Base-by-base conservation (phyloP, 2,888 invertebrate genomes). In the Halocaridina rubra region DNA sequence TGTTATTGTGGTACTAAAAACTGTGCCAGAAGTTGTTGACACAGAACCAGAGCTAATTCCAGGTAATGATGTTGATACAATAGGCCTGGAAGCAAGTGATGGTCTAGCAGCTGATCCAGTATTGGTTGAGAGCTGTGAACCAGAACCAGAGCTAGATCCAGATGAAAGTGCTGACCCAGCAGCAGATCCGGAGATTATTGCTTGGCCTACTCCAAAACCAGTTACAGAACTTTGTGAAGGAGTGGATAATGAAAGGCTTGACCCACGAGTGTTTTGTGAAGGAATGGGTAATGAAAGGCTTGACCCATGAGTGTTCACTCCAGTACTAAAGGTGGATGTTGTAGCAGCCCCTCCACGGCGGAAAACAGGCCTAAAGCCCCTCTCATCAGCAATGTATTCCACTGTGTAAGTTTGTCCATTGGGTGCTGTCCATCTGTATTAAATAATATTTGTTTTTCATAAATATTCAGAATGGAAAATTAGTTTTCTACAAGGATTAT, bases 361-460 rank as follows among this genome's bases (percentile, higher is more conserved):
- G 39, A 82, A 77, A 10, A 76, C 57, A 22, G 82, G 82, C 19
- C 82, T 22, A 39, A 76, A 82, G 13, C 82, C 82, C 71, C 29
- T 71, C 71, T 82, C 77, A 27, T 82, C 82, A 16, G 82, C 82
- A 22, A 77, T 46, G 29, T 82, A 82, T n/a, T 82, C 71, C 19
- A 82, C 82, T 3, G 69, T 69, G 71, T 71, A 77, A 3, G 59
- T 77, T 39, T 82, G 69, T 7, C 82, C 82, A 24, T 77, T 82
- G 1, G 82, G 82, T 24, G 82, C 82, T 7, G 61, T 82, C 71
- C 77, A 82, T 33, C 82, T 82, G 82, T 69, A 27, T n/a, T n/a
- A n/a, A n/a, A n/a, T n/a, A n/a, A n/a, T n/a, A n/a, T n/a, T n/a
- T n/a, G n/a, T n/a, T n/a, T n/a, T n/a, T n/a, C n/a, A n/a, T n/a